Evolutionary conservation across 2,113 vertebrate species (phyloP).

Genomic region (Girardinichthys multiradiatus): DNA sequence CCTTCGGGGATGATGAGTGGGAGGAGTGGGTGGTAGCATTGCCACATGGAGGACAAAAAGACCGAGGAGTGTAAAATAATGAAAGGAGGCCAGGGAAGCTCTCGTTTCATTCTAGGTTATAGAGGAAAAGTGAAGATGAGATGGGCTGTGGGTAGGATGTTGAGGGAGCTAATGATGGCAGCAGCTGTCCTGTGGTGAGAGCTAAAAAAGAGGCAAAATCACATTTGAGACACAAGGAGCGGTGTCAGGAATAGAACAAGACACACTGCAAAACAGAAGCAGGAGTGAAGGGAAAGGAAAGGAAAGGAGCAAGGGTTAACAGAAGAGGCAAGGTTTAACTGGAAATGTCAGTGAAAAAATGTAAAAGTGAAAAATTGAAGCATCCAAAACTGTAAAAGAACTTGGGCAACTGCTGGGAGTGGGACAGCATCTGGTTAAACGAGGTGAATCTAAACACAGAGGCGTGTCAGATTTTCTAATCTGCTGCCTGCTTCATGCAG

Average conservation of each 20-base stretch:
- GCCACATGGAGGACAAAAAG: constrained; percentile 34
- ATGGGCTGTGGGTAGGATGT: constrained; percentile 49
- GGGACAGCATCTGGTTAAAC: constrained; percentile 4
- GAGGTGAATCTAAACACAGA: neutral
- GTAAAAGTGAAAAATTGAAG: constrained; percentile 6
- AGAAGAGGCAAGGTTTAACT: neutral
- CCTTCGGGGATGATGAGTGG: constrained; percentile 47
- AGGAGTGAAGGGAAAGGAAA: constrained; percentile 1
- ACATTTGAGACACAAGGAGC: constrained; percentile 10
- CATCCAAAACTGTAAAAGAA: neutral
- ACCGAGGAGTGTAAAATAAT: constrained; percentile 42
- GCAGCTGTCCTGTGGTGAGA: constrained; percentile 27
- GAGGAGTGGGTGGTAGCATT: constrained; percentile 43
- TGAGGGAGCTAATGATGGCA: constrained; percentile 40
- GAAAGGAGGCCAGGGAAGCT: constrained; percentile 43
- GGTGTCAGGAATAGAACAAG: constrained; percentile 1
- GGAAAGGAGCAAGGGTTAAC: constrained; percentile 13
- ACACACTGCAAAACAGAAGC: constrained; percentile 3
- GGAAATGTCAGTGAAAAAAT: constrained; percentile 10
- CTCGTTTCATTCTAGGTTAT: constrained; percentile 12
- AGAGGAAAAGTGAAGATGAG: constrained; percentile 21
- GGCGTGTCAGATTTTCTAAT: neutral
- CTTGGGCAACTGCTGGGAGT: neutral
- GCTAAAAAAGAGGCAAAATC: constrained; percentile 2
- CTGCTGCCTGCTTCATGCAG: neutral